These are phyloP conservation scores for Petaurus breviceps DNA, from an alignment of 2,113 vertebrate genomes.

Conservation along the genomic window DNA sequence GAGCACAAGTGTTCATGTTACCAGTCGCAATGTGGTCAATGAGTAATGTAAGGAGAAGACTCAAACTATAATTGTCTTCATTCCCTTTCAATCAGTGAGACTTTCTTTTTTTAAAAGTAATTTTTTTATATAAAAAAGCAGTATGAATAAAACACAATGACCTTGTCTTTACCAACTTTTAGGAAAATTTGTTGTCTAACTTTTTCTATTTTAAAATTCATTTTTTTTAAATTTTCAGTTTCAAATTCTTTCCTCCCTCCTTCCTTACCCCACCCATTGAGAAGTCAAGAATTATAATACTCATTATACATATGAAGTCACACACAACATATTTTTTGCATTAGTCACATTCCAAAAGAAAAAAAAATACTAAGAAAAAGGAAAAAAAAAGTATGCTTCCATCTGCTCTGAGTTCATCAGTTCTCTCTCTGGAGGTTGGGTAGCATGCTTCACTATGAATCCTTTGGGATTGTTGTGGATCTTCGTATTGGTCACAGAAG, in stretches of 20 bases:
- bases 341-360: neutral
- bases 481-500: neutral
- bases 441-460: neutral
- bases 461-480: neutral
- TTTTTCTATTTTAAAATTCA: neutral
- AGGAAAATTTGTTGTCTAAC: neutral
- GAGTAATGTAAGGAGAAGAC: neutral
- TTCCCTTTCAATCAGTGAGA: neutral
- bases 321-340: neutral
- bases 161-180: neutral
- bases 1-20: slow-evolving; percentile 45
- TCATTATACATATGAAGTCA: neutral
- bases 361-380: neutral
- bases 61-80: neutral
- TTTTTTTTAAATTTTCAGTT: neutral
- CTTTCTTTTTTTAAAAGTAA: neutral
- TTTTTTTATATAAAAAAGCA: neutral
- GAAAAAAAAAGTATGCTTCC: neutral
- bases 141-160: slow-evolving; percentile 34
- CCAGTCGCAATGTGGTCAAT: slow-evolving; percentile 45
- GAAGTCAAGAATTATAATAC: neutral
- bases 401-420: neutral
- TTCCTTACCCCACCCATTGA: neutral
- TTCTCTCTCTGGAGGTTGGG: neutral
- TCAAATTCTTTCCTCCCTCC: neutral